phyloP scores from a whole-genome alignment of 1,140 invertebrate species.

The Ericerus pela region DNA sequence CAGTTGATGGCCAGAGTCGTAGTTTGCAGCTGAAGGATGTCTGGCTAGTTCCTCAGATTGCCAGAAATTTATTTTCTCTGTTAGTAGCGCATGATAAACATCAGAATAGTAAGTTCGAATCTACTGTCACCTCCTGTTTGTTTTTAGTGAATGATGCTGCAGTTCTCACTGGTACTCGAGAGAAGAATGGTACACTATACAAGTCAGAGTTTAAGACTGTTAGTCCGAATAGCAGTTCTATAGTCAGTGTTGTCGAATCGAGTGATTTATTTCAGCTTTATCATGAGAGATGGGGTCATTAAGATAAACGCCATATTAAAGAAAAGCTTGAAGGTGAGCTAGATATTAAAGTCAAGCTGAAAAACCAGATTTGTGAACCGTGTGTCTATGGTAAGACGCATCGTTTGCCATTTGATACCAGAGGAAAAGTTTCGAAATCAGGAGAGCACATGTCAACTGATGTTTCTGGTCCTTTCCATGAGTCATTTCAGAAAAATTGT shows the following conservation, averaged over 20 bases:
- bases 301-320: slow-evolving; percentile 25
- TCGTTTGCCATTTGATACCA: slow-evolving; percentile 25
- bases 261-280: slow-evolving; percentile 23
- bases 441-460: slow-evolving; percentile 26
- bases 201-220: slow-evolving; percentile 21
- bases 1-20: slow-evolving; percentile 16
- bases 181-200: slow-evolving; percentile 20
- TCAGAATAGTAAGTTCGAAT: too few relatives aligned
- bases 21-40: slow-evolving; percentile 23
- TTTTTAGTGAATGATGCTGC: too few relatives aligned
- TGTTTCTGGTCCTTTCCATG: slow-evolving; percentile 26
- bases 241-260: slow-evolving; percentile 13
- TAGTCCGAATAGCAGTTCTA: slow-evolving; percentile 14
- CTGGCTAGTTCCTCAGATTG: slow-evolving; percentile 26
- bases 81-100: slow-evolving; percentile 25
- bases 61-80: slow-evolving; percentile 27
- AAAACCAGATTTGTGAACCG: slow-evolving; percentile 24
- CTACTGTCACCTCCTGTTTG: too few relatives aligned
- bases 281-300: slow-evolving; percentile 26
- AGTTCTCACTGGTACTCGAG: slow-evolving; percentile 20
- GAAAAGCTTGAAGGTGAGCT: slow-evolving; percentile 20
- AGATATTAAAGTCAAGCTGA: slow-evolving; percentile 20
- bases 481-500: slow-evolving; percentile 23
- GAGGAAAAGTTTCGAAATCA: slow-evolving; percentile 20
- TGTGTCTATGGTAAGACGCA: slow-evolving; percentile 26